Percentiles rank a stretch among this genome's conserved stretches.
These are phyloP conservation scores for Mycalesis mineus DNA, from an alignment of 2,888 invertebrate genomes.

Conservation along the genomic window DNA sequence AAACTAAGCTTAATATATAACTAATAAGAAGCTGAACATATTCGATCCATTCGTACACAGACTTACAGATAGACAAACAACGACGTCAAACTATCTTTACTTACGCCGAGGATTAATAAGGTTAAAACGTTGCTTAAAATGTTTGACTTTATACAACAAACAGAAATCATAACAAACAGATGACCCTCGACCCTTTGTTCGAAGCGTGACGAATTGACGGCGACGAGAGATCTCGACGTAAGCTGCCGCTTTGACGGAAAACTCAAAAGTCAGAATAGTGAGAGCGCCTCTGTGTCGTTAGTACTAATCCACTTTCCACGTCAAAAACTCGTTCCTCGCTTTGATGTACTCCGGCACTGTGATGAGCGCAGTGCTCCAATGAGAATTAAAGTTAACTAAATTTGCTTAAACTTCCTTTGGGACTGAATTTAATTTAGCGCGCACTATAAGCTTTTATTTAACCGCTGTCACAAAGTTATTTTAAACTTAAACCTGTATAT, in stretches of 20 bases:
- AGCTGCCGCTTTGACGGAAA: constrained; percentile 54
- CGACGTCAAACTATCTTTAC: no score
- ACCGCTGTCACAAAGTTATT: no score
- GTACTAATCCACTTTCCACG: constrained; percentile 24
- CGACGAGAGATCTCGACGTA: constrained; percentile 47
- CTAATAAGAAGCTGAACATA: no score
- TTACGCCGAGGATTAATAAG: no score
- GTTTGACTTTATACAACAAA: not conserved
- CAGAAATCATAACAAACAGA: constrained; percentile 2
- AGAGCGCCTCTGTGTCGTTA: constrained; percentile 23
- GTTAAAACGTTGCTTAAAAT: no score
- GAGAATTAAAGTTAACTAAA: constrained; percentile 4
- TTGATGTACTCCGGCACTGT: not conserved
- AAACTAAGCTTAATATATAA: no score
- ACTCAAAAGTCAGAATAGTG: constrained; percentile 40
- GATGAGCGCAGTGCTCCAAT: not conserved
- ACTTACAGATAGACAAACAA: no score
- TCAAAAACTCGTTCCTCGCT: not conserved
- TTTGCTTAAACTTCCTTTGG: constrained; percentile 1
- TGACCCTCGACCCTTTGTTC: constrained; percentile 38
- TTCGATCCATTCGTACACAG: no score
- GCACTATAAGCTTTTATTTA: no score
- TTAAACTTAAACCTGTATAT: no score
- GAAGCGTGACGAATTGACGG: constrained; percentile 48
- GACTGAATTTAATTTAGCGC: not conserved